Evolutionary conservation across 1,140 invertebrate species (phyloP).

Genomic region (Sycobia sp.): DNA sequence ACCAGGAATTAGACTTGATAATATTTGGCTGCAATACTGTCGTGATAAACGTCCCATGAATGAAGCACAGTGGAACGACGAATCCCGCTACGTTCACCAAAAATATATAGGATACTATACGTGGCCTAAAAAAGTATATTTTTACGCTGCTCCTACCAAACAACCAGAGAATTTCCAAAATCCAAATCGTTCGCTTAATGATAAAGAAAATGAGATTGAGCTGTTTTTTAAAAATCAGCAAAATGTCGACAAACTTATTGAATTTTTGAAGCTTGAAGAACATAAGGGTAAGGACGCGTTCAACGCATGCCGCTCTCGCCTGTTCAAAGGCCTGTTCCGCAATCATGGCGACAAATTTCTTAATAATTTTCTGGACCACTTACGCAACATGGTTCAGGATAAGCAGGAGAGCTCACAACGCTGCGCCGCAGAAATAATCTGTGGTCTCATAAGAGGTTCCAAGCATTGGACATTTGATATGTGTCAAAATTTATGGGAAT

Average conservation of each 20-base stretch:
- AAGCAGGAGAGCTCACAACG: constrained; percentile 77
- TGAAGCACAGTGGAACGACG: constrained; percentile 78
- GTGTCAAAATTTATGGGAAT: constrained; percentile 66
- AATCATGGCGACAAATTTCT: constrained; percentile 74
- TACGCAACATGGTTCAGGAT: constrained; percentile 70
- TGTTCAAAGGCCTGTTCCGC: constrained; percentile 82
- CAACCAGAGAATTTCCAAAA: constrained; percentile 69
- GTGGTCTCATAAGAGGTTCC: constrained; percentile 75
- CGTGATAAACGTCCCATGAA: constrained; percentile 65
- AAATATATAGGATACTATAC: constrained; percentile 77
- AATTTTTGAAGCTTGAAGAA: constrained; percentile 70
- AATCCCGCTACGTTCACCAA: constrained; percentile 71
- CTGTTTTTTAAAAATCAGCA: constrained; percentile 66
- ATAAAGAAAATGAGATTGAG: constrained; percentile 71
- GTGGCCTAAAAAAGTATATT: constrained; percentile 78
- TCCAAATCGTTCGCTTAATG: constrained; percentile 58
- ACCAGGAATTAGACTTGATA: constrained; percentile 69
- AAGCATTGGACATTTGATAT: constrained; percentile 82
- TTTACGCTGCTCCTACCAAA: constrained; percentile 66
- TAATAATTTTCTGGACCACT: constrained; percentile 68
- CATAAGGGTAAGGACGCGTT: constrained; percentile 87
- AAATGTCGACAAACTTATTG: constrained; percentile 1
- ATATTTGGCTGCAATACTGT: constrained; percentile 74
- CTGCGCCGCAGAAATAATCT: constrained; percentile 83
- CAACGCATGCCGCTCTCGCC: constrained; percentile 66